Percentiles rank a stretch among this genome's conserved stretches.
These are phyloP conservation scores for Dromius quadrimaculatus DNA, from an alignment of 2,888 invertebrate genomes.

Conservation along the genomic window DNA sequence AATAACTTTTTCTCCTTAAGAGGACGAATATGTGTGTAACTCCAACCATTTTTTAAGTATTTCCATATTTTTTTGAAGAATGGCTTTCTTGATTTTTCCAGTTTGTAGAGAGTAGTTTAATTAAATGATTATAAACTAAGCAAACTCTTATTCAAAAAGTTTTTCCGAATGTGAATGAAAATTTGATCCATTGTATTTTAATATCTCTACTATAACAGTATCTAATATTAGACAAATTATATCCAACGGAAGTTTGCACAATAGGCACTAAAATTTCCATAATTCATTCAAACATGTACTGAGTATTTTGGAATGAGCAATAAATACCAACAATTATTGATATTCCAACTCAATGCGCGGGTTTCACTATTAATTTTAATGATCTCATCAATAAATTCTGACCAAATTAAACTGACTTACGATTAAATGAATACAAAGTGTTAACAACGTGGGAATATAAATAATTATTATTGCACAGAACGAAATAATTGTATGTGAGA, in stretches of 20 bases:
- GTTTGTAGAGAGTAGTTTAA: too few species aligned
- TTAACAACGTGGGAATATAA: conserved; percentile 7
- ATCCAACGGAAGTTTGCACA: conserved; percentile 15
- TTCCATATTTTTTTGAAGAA: too few species aligned
- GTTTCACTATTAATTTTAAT: conserved; percentile 30
- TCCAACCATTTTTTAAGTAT: too few species aligned
- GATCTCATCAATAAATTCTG: conserved; percentile 40
- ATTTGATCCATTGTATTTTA: too few species aligned
- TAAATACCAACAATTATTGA: conserved; percentile 33
- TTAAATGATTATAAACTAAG: too few species aligned
- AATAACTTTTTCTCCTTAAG: too few species aligned
- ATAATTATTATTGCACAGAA: conserved; percentile 14
- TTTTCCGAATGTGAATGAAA: too few species aligned
- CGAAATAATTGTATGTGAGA: not conserved
- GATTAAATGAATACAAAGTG: conserved; percentile 36
- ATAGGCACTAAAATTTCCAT: conserved; percentile 22
- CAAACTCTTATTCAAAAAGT: too few species aligned
- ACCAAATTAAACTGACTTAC: conserved; percentile 20
- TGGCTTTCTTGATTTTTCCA: too few species aligned
- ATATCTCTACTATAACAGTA: too few species aligned
- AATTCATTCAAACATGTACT: conserved; percentile 25
- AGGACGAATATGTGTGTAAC: too few species aligned
- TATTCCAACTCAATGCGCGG: not conserved
- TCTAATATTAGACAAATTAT: too few species aligned
- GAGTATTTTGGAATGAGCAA: conserved; percentile 17